Base-by-base conservation (phyloP, 2,113 vertebrate genomes). In the Lamprotornis superbus region DNA sequence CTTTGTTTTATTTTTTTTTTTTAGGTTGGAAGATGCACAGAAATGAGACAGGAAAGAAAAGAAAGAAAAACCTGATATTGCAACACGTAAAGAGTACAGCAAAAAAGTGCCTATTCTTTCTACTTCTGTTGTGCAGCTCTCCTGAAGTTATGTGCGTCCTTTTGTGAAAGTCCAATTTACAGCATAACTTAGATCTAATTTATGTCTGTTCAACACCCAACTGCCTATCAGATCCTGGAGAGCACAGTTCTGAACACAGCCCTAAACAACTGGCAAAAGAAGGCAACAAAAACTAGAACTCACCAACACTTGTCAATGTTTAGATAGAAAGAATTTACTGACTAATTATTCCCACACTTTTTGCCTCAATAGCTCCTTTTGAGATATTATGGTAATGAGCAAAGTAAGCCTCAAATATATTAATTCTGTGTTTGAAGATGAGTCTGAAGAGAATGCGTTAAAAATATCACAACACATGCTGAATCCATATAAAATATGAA, bases 361-460 rank as follows among this genome's bases (percentile, higher is more conserved):
- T 83, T 85, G 63, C 40, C 44, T 76, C 61, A 68, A 15, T 60
- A 53, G 4, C 37, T 92, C 37, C 13, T 42, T 83, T 30, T 57
- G 19, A 91, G 28, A 67, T 37, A 19, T 35, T n/a, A 81, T 2
- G 5, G 33, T 39, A 86, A 77, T 10, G 11, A 82, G 20, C 10
- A 13, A 92, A 93, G 37, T 33, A 88, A 93, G 33, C 14, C 67
- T 28, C 53, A 81, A 75, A 76, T 79, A 69, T 21, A 89, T 39
- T 53, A 81, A 52, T 73, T 92, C n/a, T 37, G 18, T 76, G 57
- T 75, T 89, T 81, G 76, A 47, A 89, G 25, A 59, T 12, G 4
- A 71, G 15, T 75, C 56, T 82, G 55, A 93, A 90, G 23, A 95
- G 18, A 90, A 92, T 24, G 33, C 10, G 40, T 47, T 24, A 91